Percentiles rank a stretch among this genome's conserved stretches.
Evolutionary conservation across 2,797 vertebrate species (phyloP).

Genomic region (Lutjanus campechanus): DNA sequence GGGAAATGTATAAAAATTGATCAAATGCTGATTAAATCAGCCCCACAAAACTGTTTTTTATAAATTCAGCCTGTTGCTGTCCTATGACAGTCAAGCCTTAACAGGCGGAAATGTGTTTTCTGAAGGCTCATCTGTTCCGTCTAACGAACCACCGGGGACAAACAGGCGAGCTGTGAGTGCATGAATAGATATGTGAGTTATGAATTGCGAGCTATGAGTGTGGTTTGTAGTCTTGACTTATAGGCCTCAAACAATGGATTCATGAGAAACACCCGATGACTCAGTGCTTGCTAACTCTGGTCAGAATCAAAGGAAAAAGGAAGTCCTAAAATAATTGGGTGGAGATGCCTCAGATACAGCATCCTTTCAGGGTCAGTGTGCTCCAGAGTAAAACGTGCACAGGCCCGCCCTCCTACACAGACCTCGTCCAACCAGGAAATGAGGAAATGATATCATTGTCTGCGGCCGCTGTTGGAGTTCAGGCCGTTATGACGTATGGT

Average conservation of each 20-base stretch:
- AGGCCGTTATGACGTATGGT: constrained; percentile 56
- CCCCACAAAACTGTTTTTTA: neutral
- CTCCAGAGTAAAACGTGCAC: constrained; percentile 31
- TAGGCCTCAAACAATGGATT: constrained; percentile 36
- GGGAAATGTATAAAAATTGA: neutral
- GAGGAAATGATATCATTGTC: constrained; percentile 79
- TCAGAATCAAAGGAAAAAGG: constrained; percentile 59
- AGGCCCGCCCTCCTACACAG: constrained; percentile 29
- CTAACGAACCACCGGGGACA: neutral
- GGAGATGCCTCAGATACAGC: constrained; percentile 37
- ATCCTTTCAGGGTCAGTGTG: constrained; percentile 60
- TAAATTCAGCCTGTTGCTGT: neutral
- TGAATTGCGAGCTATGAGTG: neutral
- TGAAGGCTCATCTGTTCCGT: neutral
- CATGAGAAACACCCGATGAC: constrained; percentile 40
- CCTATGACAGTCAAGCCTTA: neutral
- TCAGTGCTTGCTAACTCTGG: constrained; percentile 7
- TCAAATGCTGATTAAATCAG: neutral
- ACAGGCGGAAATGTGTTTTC: neutral
- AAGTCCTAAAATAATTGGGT: constrained; percentile 63
- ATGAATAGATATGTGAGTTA: neutral
- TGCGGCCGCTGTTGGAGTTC: constrained; percentile 40
- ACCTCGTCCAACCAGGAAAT: constrained; percentile 59
- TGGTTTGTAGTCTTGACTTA: neutral
- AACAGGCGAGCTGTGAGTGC: constrained; percentile 4